A percentile compares a stretch with the other conserved stretches of the same genome.
These are phyloP conservation scores for Lophotriccus pileatus DNA, from an alignment of 2,797 vertebrate genomes.

Conservation along the genomic window DNA sequence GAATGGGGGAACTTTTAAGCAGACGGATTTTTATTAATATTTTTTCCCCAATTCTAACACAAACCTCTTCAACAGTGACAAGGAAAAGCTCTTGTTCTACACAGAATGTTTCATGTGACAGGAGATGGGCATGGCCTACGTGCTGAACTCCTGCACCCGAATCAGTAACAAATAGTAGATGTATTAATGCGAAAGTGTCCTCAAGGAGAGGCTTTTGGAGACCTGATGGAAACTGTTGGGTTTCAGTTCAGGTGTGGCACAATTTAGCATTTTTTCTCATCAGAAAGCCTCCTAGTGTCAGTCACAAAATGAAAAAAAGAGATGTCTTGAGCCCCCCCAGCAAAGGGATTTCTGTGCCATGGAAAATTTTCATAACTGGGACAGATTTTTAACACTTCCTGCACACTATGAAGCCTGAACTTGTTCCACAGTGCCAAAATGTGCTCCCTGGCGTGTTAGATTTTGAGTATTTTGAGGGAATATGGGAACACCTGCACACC, in stretches of 20 bases:
- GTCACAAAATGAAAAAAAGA: not conserved
- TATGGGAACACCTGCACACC: not conserved
- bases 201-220: not conserved
- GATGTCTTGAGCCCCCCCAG: not conserved
- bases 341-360: not conserved
- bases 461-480: not conserved
- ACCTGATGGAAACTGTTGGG: not conserved
- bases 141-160: not conserved
- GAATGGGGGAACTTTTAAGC: not conserved
- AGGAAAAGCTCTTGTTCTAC: not conserved
- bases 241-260: not conserved
- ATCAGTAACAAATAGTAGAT: not conserved
- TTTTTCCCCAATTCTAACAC: not conserved
- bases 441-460: not conserved
- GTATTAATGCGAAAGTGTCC: not conserved
- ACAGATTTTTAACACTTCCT: not conserved
- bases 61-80: not conserved
- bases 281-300: not conserved
- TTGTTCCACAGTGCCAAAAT: not conserved
- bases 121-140: not conserved
- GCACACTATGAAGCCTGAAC: fast-evolving
- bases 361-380: not conserved
- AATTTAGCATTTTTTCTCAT: not conserved
- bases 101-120: not conserved
- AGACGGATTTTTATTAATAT: not conserved